Evolutionary conservation across 2,113 vertebrate species (phyloP).

Genomic region (Leptosomus discolor): DNA sequence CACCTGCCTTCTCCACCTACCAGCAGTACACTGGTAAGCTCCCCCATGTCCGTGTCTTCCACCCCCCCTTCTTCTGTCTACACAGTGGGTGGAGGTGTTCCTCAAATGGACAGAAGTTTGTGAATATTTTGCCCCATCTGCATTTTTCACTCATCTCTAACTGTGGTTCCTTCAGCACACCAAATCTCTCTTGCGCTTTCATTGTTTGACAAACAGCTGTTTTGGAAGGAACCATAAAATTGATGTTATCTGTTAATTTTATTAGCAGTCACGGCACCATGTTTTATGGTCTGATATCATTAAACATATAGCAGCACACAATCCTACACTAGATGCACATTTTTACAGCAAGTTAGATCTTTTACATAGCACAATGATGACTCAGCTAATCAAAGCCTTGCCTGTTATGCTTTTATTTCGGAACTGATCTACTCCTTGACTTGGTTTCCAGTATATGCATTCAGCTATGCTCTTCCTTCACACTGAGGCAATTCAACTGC

Average conservation of each 20-base stretch:
- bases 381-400: not conserved
- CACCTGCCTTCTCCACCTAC: not conserved
- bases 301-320: not conserved
- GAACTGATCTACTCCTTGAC: not conserved
- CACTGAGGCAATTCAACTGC: not conserved
- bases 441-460: not conserved
- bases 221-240: not conserved
- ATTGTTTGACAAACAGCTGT: not conserved
- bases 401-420: not conserved
- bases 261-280: not conserved
- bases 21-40: not conserved
- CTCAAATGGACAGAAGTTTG: not conserved
- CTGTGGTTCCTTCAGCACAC: not conserved
- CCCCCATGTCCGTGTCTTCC: fast-evolving
- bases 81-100: not conserved
- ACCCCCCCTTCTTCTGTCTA: not conserved
- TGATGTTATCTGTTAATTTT: not conserved
- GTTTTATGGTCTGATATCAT: not conserved
- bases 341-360: not conserved
- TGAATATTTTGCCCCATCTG: not conserved
- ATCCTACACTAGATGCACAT: not conserved
- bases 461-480: not conserved
- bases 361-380: not conserved
- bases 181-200: not conserved
- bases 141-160: not conserved